Conservation (phyloP, 2,113 vertebrate genomes). For the Istiophorus platypterus region DNA sequence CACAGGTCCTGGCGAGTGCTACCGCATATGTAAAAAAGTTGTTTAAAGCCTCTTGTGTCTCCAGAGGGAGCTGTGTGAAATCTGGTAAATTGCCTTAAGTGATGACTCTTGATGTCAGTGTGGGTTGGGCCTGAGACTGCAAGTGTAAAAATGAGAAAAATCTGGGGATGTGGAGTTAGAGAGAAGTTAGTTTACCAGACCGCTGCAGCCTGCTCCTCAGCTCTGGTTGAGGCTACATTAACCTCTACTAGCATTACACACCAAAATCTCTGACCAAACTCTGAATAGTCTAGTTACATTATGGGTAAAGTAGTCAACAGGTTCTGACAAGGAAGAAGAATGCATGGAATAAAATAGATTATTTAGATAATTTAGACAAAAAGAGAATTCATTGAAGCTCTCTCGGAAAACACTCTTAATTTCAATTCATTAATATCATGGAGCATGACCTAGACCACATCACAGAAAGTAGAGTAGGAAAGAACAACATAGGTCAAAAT, state of each 20-base stretch:
- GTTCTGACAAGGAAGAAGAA: background rate
- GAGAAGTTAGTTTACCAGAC: background rate
- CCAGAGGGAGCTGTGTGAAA: background rate
- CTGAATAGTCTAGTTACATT: background rate
- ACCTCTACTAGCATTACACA: too few species aligned
- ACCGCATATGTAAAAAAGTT: background rate
- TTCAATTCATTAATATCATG: background rate
- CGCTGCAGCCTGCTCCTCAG: background rate
- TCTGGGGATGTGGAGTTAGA: background rate
- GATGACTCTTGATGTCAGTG: background rate
- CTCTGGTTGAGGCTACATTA: constrained; percentile 5
- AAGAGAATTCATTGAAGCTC: background rate
- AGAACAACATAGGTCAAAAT: background rate
- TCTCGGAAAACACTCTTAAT: constrained; percentile 4
- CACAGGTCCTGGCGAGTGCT: background rate
- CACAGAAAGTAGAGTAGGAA: background rate
- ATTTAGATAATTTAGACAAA: too few species aligned
- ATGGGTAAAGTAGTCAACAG: background rate
- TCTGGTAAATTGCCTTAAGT: background rate
- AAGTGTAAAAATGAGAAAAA: background rate
- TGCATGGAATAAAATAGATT: background rate
- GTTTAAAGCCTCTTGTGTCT: background rate
- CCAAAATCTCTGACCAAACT: background rate
- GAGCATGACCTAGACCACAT: background rate
- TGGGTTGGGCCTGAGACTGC: background rate